Percentiles rank a stretch among this genome's conserved stretches.
These are phyloP conservation scores for Camponotus floridanus DNA, from an alignment of 1,140 invertebrate genomes.

Conservation along the genomic window DNA sequence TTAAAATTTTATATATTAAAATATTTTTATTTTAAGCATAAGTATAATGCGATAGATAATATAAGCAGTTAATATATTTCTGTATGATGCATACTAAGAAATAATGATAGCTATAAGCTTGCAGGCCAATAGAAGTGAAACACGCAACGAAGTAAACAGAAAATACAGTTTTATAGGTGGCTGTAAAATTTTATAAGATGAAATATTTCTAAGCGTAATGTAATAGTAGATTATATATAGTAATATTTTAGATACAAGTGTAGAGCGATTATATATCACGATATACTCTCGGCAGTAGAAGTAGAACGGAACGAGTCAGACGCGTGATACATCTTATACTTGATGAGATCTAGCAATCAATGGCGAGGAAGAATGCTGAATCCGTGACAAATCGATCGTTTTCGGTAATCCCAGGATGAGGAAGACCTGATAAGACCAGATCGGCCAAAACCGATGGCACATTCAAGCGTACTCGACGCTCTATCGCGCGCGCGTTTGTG, in stretches of 20 bases:
- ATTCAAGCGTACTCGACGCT: conserved; percentile 61
- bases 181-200: too few relatives aligned
- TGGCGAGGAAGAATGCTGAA: conserved; percentile 22
- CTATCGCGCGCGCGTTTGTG: conserved; percentile 48
- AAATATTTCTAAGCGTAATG: too few relatives aligned
- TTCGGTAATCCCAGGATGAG: conserved; percentile 54
- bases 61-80: too few relatives aligned
- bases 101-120: too few relatives aligned
- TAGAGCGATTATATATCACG: not conserved
- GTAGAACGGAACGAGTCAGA: conserved; percentile 2
- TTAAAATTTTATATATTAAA: too few relatives aligned
- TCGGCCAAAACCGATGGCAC: conserved; percentile 43
- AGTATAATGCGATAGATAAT: too few relatives aligned
- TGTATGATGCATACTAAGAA: too few relatives aligned
- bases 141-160: too few relatives aligned
- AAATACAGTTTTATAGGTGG: too few relatives aligned
- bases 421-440: conserved; percentile 47
- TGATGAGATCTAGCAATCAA: conserved; percentile 11
- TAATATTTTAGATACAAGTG: not conserved
- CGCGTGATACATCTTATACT: not conserved
- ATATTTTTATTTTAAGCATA: too few relatives aligned
- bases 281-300: not conserved
- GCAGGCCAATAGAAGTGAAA: too few relatives aligned
- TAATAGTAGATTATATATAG: not conserved
- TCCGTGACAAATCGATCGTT: conserved; percentile 48